Conservation (phyloP, 2,888 invertebrate genomes). For the Girardia tigrina region DNA sequence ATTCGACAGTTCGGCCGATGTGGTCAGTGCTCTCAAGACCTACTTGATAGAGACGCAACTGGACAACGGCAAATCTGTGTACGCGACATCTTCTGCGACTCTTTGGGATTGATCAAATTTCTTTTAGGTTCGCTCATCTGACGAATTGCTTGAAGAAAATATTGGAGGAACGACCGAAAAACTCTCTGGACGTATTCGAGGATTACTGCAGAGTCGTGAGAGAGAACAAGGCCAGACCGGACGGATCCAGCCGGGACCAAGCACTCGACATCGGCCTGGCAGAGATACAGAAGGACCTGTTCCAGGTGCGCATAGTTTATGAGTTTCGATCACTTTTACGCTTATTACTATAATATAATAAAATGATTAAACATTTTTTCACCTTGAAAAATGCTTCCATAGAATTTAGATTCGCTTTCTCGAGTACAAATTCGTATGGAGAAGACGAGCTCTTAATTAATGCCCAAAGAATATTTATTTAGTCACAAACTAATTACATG, state of each 20-base stretch:
- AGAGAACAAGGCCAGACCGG: constrained; percentile 55
- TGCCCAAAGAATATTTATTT: no score
- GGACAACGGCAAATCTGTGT: not conserved
- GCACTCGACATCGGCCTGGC: constrained; percentile 50
- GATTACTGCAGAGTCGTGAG: constrained; percentile 68
- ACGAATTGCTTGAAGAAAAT: constrained; percentile 65
- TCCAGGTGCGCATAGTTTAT: constrained; percentile 41
- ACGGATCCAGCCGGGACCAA: constrained; percentile 46
- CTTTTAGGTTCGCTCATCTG: constrained; percentile 59
- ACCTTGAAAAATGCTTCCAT: no score
- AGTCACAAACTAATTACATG: no score
- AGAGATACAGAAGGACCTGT: constrained; percentile 48
- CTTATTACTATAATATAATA: no score
- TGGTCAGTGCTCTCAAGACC: not conserved
- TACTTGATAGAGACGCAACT: not conserved
- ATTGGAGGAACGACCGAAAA: constrained; percentile 64
- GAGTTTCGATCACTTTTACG: no score
- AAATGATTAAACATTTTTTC: no score
- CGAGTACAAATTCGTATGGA: no score
- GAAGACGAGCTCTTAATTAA: no score
- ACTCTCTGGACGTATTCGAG: constrained; percentile 71
- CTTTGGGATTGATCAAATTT: no score
- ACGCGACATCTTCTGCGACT: no score
- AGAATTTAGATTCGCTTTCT: no score
- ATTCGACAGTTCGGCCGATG: not conserved